A percentile compares a stretch with the other conserved stretches of the same genome.
phyloP scores from a whole-genome alignment of 2,797 vertebrate genomes.

The Scleropages formosus region DNA sequence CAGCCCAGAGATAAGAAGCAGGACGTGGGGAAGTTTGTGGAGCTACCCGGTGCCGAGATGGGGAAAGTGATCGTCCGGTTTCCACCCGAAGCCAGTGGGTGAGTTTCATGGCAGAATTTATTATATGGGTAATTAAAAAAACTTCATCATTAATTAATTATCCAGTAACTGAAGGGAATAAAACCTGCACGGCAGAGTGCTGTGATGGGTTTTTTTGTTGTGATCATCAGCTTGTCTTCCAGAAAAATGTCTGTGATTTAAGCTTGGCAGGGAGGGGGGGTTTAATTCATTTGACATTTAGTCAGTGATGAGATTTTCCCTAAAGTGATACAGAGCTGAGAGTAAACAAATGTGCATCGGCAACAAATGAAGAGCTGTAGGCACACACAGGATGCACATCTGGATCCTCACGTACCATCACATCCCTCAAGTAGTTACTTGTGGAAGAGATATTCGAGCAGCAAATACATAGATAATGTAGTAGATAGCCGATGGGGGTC shows the following conservation, averaged over 20 bases:
- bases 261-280: not conserved
- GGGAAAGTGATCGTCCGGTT: conserved; percentile 96
- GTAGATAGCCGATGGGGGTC: too few species aligned
- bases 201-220: not conserved
- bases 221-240: not conserved
- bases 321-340: not conserved
- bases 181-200: not conserved
- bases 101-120: conserved; percentile 47
- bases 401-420: too few species aligned
- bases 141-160: too few species aligned
- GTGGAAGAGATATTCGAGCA: too few species aligned
- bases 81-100: conserved; percentile 98
- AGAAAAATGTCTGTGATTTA: not conserved
- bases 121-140: not conserved
- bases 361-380: too few species aligned
- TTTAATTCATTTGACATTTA: not conserved
- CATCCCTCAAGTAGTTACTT: too few species aligned
- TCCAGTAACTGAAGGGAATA: not conserved
- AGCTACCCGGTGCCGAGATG: conserved; percentile 94
- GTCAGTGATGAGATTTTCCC: not conserved
- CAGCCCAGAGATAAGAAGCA: conserved; percentile 84
- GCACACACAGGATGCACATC: too few species aligned
- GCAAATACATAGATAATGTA: too few species aligned
- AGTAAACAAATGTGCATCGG: not conserved
- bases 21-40: conserved; percentile 94